Conservation (phyloP, 1,140 invertebrate genomes). For the Pygmarrhopalites habei region DNA sequence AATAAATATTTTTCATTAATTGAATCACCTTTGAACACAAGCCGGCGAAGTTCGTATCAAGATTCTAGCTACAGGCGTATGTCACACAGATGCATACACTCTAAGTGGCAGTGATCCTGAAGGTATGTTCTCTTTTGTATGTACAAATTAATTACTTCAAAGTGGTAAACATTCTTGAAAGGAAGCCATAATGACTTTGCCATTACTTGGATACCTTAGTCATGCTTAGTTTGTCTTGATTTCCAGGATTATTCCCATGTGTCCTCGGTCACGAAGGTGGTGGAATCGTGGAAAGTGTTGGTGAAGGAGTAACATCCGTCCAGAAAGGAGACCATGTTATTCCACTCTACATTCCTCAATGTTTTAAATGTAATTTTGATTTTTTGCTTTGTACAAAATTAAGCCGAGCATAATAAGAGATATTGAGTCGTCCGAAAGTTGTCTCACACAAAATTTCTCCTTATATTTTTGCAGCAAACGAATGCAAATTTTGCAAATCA, state of each 20-base stretch:
- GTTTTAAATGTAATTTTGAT: constrained; percentile 85
- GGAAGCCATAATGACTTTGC: not conserved
- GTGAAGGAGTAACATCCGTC: constrained; percentile 83
- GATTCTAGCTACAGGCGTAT: constrained; percentile 81
- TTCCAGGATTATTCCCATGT: constrained; percentile 88
- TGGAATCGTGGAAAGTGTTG: constrained; percentile 92
- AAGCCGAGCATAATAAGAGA: no score
- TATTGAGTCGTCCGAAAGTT: no score
- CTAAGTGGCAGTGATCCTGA: constrained; percentile 11
- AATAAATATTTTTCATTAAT: no score
- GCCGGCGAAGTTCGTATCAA: constrained; percentile 69
- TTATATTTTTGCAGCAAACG: no score
- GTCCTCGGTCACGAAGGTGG: constrained; percentile 90
- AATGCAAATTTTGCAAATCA: constrained; percentile 93
- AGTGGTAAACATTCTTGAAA: not conserved
- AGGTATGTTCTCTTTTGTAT: no score
- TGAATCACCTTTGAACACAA: no score
- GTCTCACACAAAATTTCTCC: no score
- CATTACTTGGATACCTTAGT: no score
- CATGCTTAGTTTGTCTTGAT: no score
- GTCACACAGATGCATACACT: constrained; percentile 96
- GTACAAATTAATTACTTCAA: not conserved
- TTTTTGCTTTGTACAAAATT: no score
- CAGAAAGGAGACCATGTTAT: constrained; percentile 85
- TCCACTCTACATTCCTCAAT: constrained; percentile 93